Evolutionary conservation across 2,888 invertebrate genomes (phyloP).

Genomic region (Danaus chrysippus): DNA sequence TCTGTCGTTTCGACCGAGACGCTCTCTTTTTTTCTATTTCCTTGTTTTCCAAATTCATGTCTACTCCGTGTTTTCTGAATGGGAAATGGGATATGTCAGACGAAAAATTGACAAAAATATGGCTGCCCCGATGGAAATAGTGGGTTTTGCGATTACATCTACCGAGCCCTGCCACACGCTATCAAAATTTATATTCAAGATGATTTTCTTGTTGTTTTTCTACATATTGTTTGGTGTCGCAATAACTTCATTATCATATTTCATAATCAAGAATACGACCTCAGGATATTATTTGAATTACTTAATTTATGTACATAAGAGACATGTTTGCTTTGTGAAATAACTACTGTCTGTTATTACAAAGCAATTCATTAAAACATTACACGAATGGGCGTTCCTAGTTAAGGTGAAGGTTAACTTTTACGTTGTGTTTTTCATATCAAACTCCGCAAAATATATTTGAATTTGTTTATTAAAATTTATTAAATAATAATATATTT

Average conservation of each 20-base stretch:
- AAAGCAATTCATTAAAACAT: no score
- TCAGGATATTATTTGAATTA: neutral
- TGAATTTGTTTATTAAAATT: neutral
- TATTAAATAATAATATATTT: neutral
- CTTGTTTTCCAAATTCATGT: slow-evolving; percentile 76
- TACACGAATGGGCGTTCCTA: no score
- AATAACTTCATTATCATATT: slow-evolving; percentile 34
- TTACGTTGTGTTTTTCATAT: no score
- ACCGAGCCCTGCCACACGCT: slow-evolving; percentile 51
- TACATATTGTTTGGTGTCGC: slow-evolving; percentile 35
- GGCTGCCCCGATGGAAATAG: slow-evolving; percentile 70
- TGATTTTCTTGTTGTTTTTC: slow-evolving; percentile 57
- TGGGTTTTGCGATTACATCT: slow-evolving; percentile 73
- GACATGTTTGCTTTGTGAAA: no score
- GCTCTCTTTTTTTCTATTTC: slow-evolving; percentile 72
- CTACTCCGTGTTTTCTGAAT: slow-evolving; percentile 76
- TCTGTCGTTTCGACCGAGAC: slow-evolving; percentile 74
- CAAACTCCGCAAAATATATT: neutral
- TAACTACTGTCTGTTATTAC: no score
- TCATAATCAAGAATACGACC: slow-evolving; percentile 1
- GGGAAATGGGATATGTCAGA: slow-evolving; percentile 77
- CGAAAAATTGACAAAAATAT: slow-evolving; percentile 78
- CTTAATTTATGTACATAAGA: neutral
- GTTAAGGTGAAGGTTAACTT: no score
- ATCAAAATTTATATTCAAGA: slow-evolving; percentile 61